Conservation (phyloP, 2,797 vertebrate species). For the Aotus griseimembra region DNA sequence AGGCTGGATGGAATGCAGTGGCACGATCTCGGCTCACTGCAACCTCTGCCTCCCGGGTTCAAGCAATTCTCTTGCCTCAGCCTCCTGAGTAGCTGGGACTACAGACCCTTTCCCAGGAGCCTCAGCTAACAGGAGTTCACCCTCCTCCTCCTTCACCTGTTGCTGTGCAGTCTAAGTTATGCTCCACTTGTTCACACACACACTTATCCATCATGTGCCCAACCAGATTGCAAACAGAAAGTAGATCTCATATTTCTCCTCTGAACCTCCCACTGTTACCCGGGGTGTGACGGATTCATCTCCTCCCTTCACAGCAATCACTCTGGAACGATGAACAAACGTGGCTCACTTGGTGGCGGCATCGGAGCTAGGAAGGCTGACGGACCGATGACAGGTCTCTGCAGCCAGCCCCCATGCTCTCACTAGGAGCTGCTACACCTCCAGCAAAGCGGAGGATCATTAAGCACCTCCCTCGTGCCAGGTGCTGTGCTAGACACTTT, state of each 20-base stretch:
- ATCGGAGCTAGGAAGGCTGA: not conserved
- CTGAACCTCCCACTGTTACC: not conserved
- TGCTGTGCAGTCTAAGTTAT: not conserved
- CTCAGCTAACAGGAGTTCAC: not conserved
- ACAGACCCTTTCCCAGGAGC: not conserved
- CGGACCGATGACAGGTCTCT: not conserved
- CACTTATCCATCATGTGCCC: not conserved
- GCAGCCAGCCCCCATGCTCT: not conserved
- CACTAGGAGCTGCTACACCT: not conserved
- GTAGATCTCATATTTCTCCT: not conserved
- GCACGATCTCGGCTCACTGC: too few species aligned
- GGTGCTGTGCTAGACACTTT: not conserved
- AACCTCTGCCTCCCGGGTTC: too few species aligned
- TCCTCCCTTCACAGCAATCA: not conserved
- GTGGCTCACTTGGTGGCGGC: not conserved
- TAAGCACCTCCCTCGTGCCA: not conserved
- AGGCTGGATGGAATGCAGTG: too few species aligned
- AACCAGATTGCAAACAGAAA: not conserved
- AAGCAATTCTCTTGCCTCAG: too few species aligned
- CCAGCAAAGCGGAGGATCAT: not conserved
- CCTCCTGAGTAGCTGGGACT: not conserved
- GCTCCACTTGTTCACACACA: not conserved
- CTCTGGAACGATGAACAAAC: not conserved
- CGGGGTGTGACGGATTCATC: not conserved
- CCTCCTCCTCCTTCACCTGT: not conserved